A percentile compares a stretch with the other conserved stretches of the same genome.
Conservation (phyloP, 2,888 invertebrate species). For the Plemyria rubiginata region DNA sequence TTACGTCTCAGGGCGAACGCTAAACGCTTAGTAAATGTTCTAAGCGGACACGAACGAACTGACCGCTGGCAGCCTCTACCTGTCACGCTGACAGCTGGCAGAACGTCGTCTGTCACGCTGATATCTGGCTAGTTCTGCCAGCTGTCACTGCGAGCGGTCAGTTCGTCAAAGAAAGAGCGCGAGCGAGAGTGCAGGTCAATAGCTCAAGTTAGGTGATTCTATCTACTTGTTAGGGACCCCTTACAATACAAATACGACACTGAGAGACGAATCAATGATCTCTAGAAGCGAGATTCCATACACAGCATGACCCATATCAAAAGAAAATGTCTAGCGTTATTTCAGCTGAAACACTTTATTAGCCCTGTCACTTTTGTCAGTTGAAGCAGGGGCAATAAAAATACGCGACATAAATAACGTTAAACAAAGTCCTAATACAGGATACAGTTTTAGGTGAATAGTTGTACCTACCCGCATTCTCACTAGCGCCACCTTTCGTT, state of each 20-base stretch:
- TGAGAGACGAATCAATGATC: constrained; percentile 27
- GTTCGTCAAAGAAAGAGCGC: constrained; percentile 38
- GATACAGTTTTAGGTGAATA: constrained; percentile 5
- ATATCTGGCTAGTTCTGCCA: constrained; percentile 6
- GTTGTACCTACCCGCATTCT: constrained; percentile 44
- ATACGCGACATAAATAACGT: neutral
- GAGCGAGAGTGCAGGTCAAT: constrained; percentile 44
- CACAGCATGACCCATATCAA: constrained; percentile 21
- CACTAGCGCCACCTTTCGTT: constrained; percentile 41
- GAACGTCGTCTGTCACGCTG: constrained; percentile 4
- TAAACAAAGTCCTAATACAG: constrained; percentile 9
- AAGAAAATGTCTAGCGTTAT: neutral
- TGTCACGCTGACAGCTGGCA: constrained; percentile 11
- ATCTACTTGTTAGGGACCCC: constrained; percentile 37
- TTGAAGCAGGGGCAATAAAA: neutral
- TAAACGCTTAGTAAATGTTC: constrained; percentile 36
- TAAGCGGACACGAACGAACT: constrained; percentile 25
- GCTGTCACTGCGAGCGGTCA: constrained; percentile 20
- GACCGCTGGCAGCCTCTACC: constrained; percentile 19
- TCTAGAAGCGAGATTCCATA: constrained; percentile 28
- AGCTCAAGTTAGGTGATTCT: constrained; percentile 38
- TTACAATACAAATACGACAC: constrained; percentile 29
- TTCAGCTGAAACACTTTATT: neutral
- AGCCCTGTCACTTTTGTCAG: neutral
- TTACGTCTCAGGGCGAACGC: constrained; percentile 36